Evolutionary conservation across 2,113 vertebrate genomes (phyloP).

Genomic region (Herpailurus yagouaroundi): DNA sequence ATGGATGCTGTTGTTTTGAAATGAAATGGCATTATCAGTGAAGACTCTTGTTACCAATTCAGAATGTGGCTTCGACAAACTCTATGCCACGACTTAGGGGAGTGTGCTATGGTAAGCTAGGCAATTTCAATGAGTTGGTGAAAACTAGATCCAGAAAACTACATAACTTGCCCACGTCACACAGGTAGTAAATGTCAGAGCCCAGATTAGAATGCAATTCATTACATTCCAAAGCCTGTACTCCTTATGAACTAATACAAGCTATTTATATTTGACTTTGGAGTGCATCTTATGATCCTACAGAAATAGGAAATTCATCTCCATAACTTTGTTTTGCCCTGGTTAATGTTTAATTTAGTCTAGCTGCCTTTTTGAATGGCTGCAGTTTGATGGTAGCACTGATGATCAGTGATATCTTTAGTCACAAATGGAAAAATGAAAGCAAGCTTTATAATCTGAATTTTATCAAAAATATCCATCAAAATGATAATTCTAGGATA

Average conservation of each 20-base stretch:
- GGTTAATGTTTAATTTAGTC: constrained; percentile 49
- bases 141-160: constrained; percentile 32
- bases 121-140: neutral
- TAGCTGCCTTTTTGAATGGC: neutral
- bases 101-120: neutral
- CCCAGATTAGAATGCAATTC: neutral
- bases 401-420: neutral
- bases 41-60: neutral
- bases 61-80: neutral
- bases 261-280: neutral
- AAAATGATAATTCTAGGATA: neutral
- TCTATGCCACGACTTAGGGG: neutral
- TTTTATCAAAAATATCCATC: constrained; percentile 18
- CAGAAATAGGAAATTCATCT: constrained; percentile 38
- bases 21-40: neutral
- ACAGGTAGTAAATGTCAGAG: neutral
- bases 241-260: neutral
- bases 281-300: neutral
- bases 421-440: constrained; percentile 10
- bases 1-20: neutral
- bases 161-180: neutral
- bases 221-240: neutral
- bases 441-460: constrained; percentile 4
- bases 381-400: neutral
- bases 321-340: neutral